Conservation (phyloP, 2,797 vertebrate genomes). For the Amniataba percoides region DNA sequence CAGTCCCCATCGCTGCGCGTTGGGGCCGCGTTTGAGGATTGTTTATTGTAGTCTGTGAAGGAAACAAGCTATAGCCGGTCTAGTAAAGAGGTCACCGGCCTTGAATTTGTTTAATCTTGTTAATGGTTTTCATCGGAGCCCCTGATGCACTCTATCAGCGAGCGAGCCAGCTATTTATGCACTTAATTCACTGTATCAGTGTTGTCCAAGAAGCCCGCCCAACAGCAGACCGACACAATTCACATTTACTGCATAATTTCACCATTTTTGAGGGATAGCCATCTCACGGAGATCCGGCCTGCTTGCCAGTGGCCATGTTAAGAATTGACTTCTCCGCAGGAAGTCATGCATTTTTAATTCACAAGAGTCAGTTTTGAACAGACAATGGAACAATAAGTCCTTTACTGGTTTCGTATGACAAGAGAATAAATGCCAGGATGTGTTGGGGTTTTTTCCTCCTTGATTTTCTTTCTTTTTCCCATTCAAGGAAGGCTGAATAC, state of each 20-base stretch:
- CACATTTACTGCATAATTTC: slow-evolving; percentile 48
- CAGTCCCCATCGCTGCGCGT: slow-evolving; percentile 47
- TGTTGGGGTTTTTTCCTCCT: slow-evolving; percentile 42
- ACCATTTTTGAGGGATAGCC: slow-evolving; percentile 41
- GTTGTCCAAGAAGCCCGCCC: slow-evolving; percentile 43
- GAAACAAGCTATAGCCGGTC: slow-evolving; percentile 59
- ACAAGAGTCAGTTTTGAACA: slow-evolving; percentile 55
- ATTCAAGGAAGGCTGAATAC: slow-evolving; percentile 73
- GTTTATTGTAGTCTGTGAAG: slow-evolving; percentile 58
- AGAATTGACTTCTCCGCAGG: slow-evolving; percentile 71
- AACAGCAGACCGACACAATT: slow-evolving; percentile 43
- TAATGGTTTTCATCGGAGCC: slow-evolving; percentile 82
- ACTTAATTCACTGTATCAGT: slow-evolving; percentile 71
- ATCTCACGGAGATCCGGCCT: slow-evolving; percentile 26
- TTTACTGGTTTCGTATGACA: slow-evolving; percentile 69
- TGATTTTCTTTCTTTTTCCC: slow-evolving; percentile 51
- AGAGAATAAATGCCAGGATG: slow-evolving; percentile 82
- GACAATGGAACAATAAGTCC: slow-evolving; percentile 84
- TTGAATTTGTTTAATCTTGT: slow-evolving; percentile 82
- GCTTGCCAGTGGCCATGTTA: slow-evolving; percentile 40
- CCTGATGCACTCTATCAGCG: slow-evolving; percentile 79
- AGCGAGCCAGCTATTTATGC: slow-evolving; percentile 64
- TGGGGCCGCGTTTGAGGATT: slow-evolving; percentile 50
- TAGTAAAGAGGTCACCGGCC: slow-evolving; percentile 63
- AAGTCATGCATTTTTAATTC: slow-evolving; percentile 76